Conservation (phyloP, 2,113 vertebrate genomes). For the Bucco capensis region DNA sequence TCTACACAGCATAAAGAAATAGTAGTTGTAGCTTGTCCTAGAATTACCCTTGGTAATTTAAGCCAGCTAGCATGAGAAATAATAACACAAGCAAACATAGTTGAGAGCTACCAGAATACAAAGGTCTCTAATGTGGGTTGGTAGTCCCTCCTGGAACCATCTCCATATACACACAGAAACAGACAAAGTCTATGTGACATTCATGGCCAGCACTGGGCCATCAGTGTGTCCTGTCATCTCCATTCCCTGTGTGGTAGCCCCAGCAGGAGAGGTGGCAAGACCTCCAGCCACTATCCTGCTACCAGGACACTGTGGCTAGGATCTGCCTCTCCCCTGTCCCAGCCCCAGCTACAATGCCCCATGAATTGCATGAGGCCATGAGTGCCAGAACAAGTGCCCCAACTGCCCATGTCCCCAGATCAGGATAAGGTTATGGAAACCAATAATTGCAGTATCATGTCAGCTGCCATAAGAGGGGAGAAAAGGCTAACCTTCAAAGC, state of each 20-base stretch:
- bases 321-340: neutral
- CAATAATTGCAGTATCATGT: neutral
- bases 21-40: conserved; percentile 48
- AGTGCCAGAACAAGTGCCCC: neutral
- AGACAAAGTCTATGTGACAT: fast-evolving
- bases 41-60: conserved; percentile 40
- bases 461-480: neutral
- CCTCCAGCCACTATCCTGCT: neutral
- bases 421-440: neutral
- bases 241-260: fast-evolving
- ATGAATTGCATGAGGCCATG: fast-evolving
- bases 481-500: neutral
- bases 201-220: neutral
- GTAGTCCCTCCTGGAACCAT: neutral
- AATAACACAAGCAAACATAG: neutral
- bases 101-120: neutral
- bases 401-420: neutral
- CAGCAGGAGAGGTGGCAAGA: neutral
- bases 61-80: neutral
- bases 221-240: neutral
- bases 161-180: fast-evolving
- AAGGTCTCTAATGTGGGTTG: neutral
- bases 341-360: neutral
- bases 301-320: neutral
- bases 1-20: conserved; percentile 41